Percentiles rank a stretch among this genome's conserved stretches.
Evolutionary conservation across 2,888 invertebrate species (phyloP).

Genomic region (Lasioglossum morio): DNA sequence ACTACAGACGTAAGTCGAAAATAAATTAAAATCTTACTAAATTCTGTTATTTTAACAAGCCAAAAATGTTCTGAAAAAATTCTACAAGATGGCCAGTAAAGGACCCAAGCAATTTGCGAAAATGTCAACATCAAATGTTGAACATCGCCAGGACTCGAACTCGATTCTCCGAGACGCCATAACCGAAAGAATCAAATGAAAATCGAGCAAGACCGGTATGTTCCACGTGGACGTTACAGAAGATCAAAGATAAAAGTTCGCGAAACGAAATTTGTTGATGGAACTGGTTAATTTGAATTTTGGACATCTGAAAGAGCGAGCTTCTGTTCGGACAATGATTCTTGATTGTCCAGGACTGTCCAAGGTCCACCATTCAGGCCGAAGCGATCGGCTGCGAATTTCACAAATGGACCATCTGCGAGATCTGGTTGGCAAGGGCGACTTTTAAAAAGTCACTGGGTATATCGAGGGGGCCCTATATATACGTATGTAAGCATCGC

Average conservation of each 20-base stretch:
- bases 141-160: not conserved
- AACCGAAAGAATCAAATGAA: not conserved
- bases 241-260: not conserved
- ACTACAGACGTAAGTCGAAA: no score
- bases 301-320: not conserved
- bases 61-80: not conserved
- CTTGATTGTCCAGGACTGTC: not conserved
- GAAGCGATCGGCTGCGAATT: not conserved
- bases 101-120: no score
- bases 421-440: slow-evolving; percentile 46
- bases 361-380: not conserved
- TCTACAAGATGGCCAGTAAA: no score
- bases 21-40: no score
- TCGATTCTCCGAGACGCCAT: not conserved
- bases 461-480: slow-evolving; percentile 74
- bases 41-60: no score
- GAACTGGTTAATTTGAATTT: not conserved
- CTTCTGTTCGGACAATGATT: not conserved
- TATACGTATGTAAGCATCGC: slow-evolving; percentile 71
- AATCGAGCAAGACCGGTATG: not conserved
- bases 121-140: no score
- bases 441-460: slow-evolving; percentile 77
- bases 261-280: not conserved
- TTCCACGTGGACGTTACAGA: not conserved
- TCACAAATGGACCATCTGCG: not conserved